Conservation (phyloP, 1,140 invertebrate species). For the Brachionus manjavacas region DNA sequence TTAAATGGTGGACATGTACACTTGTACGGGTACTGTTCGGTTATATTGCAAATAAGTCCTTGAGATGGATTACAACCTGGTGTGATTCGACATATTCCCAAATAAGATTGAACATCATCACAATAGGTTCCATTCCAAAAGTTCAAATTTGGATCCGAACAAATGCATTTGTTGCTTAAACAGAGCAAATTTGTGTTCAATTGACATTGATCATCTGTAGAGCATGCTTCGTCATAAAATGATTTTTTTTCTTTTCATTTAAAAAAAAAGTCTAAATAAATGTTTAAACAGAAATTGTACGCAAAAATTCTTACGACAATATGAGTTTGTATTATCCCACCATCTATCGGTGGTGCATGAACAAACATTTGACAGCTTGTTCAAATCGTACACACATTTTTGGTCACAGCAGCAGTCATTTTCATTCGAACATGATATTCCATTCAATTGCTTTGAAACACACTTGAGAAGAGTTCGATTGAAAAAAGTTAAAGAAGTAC, state of each 20-base stretch:
- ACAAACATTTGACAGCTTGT: not conserved
- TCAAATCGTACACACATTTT: too few relatives aligned
- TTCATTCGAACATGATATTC: not conserved
- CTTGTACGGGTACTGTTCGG: not conserved
- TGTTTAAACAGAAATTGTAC: not conserved
- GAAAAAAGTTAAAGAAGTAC: not conserved
- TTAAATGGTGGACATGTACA: not conserved
- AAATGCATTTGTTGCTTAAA: not conserved
- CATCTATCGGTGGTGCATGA: not conserved
- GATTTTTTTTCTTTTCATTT: not conserved
- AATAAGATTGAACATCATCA: not conserved
- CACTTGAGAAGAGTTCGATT: not conserved
- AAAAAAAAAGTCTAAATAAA: not conserved
- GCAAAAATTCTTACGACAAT: not conserved
- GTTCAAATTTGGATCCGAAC: not conserved
- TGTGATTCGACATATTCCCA: not conserved
- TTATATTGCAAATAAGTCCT: not conserved
- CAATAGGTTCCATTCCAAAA: slow-evolving; percentile 33
- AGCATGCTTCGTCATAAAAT: not conserved
- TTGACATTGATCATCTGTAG: not conserved
- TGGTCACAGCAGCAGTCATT: not conserved
- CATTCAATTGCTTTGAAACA: not conserved
- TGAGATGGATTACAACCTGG: not conserved
- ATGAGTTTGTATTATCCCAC: not conserved
- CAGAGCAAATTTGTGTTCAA: not conserved